Percentiles rank a stretch among this genome's conserved stretches.
Conservation (phyloP, 37 sponge, comb jelly and placozoan species). For the Spongilla lacustris region DNA sequence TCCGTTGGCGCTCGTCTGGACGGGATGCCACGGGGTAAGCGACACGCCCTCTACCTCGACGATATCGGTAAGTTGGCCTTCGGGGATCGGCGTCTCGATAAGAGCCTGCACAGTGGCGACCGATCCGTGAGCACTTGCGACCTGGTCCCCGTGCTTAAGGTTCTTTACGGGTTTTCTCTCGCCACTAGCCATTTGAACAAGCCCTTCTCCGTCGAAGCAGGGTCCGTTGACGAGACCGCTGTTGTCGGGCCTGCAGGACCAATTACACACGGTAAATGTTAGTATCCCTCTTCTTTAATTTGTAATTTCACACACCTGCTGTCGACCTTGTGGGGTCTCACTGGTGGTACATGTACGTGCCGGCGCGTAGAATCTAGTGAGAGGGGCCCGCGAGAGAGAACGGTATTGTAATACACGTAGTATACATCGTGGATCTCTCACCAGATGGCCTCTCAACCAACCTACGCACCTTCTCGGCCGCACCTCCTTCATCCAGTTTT, state of each 20-base stretch:
- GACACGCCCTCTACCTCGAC: background rate
- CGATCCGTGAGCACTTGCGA: background rate
- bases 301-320: no score
- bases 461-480: no score
- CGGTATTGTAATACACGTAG: no score
- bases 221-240: slow-evolving; percentile 7
- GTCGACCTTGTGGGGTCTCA: no score
- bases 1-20: background rate
- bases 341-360: no score
- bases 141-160: background rate
- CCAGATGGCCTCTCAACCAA: no score
- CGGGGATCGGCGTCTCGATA: slow-evolving; percentile 7
- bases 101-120: background rate
- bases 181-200: background rate
- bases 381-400: no score
- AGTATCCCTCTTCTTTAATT: no score
- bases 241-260: background rate
- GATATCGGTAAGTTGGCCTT: background rate
- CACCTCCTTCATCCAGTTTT: no score
- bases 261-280: no score
- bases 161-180: background rate
- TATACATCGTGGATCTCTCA: no score
- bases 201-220: slow-evolving; percentile 21
- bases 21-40: slow-evolving; percentile 29
- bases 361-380: no score